A percentile compares a stretch with the other conserved stretches of the same genome.
Conservation (phyloP, 2,797 vertebrate genomes). For the Intellagama lesueurii region DNA sequence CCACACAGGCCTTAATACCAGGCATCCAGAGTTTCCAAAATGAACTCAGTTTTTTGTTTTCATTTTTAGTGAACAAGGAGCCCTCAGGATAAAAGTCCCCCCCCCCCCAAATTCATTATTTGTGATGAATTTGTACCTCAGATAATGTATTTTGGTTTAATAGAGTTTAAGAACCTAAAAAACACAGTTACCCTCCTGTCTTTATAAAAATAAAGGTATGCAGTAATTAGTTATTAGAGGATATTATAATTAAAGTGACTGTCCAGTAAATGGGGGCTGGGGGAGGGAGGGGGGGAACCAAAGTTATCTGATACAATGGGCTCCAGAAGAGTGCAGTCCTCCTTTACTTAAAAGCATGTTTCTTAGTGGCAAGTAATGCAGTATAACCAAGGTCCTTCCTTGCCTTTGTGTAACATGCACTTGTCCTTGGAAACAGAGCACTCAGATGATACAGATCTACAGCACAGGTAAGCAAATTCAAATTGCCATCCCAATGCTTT, state of each 20-base stretch:
- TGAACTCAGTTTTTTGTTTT: neutral
- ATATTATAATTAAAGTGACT: neutral
- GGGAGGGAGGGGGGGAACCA: too few relatives aligned
- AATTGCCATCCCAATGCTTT: neutral
- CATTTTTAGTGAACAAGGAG: neutral
- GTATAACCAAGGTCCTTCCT: neutral
- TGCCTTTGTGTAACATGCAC: accelerated
- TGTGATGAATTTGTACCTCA: too few relatives aligned
- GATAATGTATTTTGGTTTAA: neutral
- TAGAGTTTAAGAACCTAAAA: neutral
- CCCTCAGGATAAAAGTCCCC: neutral
- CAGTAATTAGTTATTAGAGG: neutral
- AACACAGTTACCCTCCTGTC: neutral
- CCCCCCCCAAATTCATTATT: neutral
- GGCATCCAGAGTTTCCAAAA: neutral
- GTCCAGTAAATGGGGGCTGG: neutral
- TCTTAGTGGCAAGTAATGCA: accelerated
- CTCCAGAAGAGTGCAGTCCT: accelerated
- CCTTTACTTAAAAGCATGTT: accelerated
- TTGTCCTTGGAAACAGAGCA: accelerated
- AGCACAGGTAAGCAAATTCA: neutral
- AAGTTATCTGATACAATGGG: neutral
- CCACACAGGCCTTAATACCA: neutral
- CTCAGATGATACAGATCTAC: neutral
- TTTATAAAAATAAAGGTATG: neutral